Percentiles rank a stretch among this genome's conserved stretches.
Evolutionary conservation across 2,888 invertebrate species (phyloP).

Genomic region (Trilocha varians): DNA sequence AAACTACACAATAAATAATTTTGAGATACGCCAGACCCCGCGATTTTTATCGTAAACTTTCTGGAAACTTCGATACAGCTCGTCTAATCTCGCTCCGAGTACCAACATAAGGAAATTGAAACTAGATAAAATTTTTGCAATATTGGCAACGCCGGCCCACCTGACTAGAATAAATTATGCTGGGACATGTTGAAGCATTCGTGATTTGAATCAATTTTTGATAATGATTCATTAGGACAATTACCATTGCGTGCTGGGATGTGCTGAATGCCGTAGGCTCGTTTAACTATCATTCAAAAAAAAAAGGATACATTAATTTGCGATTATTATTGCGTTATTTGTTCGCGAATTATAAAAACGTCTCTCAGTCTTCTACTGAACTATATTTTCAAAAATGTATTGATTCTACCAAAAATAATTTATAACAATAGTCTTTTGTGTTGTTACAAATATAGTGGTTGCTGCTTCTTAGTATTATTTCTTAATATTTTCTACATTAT

Average conservation of each 20-base stretch:
- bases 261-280: not conserved
- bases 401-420: too few species aligned
- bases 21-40: not conserved
- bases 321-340: too few species aligned
- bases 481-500: too few species aligned
- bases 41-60: slow-evolving; percentile 7
- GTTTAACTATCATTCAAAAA: too few species aligned
- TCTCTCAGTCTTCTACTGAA: too few species aligned
- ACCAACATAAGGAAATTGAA: slow-evolving; percentile 22
- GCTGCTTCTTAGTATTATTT: too few species aligned
- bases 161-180: slow-evolving; percentile 10
- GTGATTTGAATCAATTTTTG: not conserved
- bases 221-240: not conserved
- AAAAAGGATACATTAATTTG: too few species aligned
- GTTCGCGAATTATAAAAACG: too few species aligned
- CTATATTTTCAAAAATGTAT: too few species aligned
- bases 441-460: too few species aligned
- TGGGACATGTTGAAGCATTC: not conserved
- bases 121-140: slow-evolving; percentile 23
- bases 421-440: too few species aligned
- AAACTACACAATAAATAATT: not conserved
- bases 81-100: slow-evolving; percentile 7
- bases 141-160: slow-evolving; percentile 15
- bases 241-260: not conserved
- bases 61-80: slow-evolving; percentile 7